Percentiles rank a stretch among this genome's conserved stretches.
Conservation (phyloP, 1,140 invertebrate species). For the Drosophila asahinai region DNA sequence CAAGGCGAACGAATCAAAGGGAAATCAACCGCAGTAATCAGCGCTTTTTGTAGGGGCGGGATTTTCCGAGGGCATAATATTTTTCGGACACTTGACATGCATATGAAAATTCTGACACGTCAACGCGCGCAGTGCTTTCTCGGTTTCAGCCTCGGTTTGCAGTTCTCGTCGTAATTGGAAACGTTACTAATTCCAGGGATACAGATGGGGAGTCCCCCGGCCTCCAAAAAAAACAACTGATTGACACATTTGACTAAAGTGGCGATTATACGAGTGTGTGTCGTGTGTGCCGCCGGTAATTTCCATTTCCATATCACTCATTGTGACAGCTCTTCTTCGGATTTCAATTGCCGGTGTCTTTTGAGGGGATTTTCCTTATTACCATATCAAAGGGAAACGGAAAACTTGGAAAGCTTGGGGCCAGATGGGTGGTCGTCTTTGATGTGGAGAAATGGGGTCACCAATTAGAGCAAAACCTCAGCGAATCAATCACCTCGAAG, state of each 20-base stretch:
- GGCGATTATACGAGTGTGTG: constrained; percentile 57
- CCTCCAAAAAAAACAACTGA: constrained; percentile 31
- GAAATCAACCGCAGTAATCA: constrained; percentile 71
- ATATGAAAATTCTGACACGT: constrained; percentile 85
- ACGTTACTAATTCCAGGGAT: constrained; percentile 67
- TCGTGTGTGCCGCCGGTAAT: constrained; percentile 37
- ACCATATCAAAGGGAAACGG: constrained; percentile 65
- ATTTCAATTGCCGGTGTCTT: constrained; percentile 56
- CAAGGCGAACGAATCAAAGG: constrained; percentile 73
- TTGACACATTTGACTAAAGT: constrained; percentile 76
- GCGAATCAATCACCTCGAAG: constrained; percentile 38
- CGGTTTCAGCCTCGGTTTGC: too few species aligned
- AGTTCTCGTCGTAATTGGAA: constrained; percentile 66
- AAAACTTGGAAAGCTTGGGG: neutral
- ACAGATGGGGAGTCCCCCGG: constrained; percentile 5
- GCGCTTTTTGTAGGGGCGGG: constrained; percentile 73
- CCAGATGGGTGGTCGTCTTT: constrained; percentile 43
- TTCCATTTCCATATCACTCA: constrained; percentile 71
- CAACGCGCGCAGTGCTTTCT: constrained; percentile 72
- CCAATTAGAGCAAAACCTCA: constrained; percentile 24
- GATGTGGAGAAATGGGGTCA: constrained; percentile 25
- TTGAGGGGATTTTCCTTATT: constrained; percentile 71
- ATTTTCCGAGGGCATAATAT: constrained; percentile 28
- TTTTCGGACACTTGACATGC: constrained; percentile 82
- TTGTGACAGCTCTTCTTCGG: constrained; percentile 47